These are phyloP conservation scores for Leucoma salicis DNA, from an alignment of 2,888 invertebrate genomes.

Conservation along the genomic window DNA sequence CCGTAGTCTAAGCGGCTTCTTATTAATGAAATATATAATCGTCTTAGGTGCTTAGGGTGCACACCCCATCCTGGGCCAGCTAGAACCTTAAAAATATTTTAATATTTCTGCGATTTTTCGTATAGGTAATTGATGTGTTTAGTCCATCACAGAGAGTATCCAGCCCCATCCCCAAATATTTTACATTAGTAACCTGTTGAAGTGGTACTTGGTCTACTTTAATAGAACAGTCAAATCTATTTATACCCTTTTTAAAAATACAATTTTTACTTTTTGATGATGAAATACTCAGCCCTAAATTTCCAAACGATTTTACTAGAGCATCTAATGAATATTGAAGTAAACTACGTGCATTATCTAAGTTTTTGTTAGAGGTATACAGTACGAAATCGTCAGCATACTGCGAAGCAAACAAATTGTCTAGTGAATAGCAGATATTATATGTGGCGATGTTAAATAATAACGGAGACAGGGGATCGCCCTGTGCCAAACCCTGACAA, in stretches of 20 bases:
- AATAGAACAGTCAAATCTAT: neutral
- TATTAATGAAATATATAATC: slow-evolving; percentile 10
- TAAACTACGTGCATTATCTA: neutral
- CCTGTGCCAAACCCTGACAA: too few species aligned
- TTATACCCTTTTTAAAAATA: slow-evolving; percentile 7
- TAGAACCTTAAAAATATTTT: slow-evolving; percentile 6
- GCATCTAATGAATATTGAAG: neutral
- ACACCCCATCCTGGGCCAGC: slow-evolving; percentile 26
- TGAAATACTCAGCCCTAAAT: slow-evolving; percentile 7
- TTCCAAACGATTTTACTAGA: neutral
- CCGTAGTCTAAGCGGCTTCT: too few species aligned
- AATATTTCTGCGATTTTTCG: slow-evolving; percentile 2
- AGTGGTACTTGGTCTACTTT: neutral
- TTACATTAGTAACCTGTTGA: neutral
- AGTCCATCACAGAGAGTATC: too few species aligned
- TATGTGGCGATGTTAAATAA: too few species aligned
- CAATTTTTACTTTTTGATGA: slow-evolving; percentile 5
- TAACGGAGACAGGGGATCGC: too few species aligned
- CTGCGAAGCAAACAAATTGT: too few species aligned
- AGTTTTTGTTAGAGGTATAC: neutral
- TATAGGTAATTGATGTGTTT: slow-evolving; percentile 6
- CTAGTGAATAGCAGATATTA: too few species aligned
- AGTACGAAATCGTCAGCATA: neutral
- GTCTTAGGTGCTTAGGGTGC: slow-evolving; percentile 10
- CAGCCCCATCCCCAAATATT: slow-evolving; percentile 5